A percentile compares a stretch with the other conserved stretches of the same genome.
Evolutionary conservation across 2,888 invertebrate genomes (phyloP).

Genomic region (Acrobasis repandana): DNA sequence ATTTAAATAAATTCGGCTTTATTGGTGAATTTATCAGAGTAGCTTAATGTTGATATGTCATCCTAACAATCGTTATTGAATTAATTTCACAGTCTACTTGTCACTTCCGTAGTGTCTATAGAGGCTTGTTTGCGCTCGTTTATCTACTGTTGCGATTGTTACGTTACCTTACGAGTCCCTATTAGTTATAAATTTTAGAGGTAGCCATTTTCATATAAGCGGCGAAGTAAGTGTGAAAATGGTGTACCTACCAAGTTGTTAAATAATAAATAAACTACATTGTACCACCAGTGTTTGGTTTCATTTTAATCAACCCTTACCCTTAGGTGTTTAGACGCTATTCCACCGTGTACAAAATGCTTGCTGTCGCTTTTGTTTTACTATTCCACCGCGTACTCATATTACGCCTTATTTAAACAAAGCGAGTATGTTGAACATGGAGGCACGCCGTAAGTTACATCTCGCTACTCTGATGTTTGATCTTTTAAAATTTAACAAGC

Average conservation of each 20-base stretch:
- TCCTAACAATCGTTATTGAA: constrained; percentile 40
- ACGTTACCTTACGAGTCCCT: constrained; percentile 69
- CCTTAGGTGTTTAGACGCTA: neutral
- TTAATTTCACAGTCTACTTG: constrained; percentile 26
- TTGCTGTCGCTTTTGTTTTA: too few species aligned
- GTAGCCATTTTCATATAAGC: constrained; percentile 77
- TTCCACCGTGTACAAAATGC: too few species aligned
- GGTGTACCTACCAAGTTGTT: constrained; percentile 84
- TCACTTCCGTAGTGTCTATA: constrained; percentile 57
- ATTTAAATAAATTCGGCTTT: too few species aligned
- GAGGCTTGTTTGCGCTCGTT: constrained; percentile 63
- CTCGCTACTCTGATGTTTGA: too few species aligned
- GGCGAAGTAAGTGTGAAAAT: constrained; percentile 71
- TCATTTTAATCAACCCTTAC: constrained; percentile 38
- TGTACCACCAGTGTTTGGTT: constrained; percentile 82
- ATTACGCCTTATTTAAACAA: too few species aligned
- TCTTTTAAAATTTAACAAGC: too few species aligned
- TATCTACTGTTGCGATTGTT: constrained; percentile 69
- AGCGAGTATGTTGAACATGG: too few species aligned
- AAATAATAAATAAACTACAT: constrained; percentile 86
- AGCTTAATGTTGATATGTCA: neutral
- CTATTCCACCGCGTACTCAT: too few species aligned
- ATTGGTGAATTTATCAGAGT: neutral
- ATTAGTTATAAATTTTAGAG: constrained; percentile 82
- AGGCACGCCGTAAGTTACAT: too few species aligned